Evolutionary conservation across 2,113 vertebrate genomes (phyloP).

Genomic region (Dendropsophus ebraccatus): DNA sequence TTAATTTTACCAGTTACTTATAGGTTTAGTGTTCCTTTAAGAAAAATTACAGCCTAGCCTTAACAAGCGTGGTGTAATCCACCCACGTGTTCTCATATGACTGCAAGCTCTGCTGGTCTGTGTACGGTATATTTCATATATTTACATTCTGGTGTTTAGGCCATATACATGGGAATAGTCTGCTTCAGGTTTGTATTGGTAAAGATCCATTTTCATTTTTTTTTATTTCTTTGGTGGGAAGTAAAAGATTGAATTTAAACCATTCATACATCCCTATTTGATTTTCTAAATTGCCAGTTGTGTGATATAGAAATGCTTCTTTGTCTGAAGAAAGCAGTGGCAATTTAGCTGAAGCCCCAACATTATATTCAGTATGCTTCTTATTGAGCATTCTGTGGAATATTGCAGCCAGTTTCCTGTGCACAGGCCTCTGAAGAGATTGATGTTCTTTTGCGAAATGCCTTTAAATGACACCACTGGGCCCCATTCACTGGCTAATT

Average conservation of each 20-base stretch:
- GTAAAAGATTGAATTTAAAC: conserved; percentile 37
- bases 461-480: conserved; percentile 57
- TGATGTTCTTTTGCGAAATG: conserved; percentile 55
- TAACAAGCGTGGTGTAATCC: background rate
- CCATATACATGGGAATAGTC: background rate
- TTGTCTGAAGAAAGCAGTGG: conserved; percentile 9
- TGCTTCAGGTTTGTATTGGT: background rate
- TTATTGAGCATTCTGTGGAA: conserved; percentile 25
- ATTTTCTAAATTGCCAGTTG: conserved; percentile 43
- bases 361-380: conserved; percentile 23
- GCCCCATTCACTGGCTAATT: conserved; percentile 55
- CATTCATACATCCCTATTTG: conserved; percentile 14
- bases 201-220: background rate
- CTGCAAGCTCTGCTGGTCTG: background rate
- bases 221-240: background rate
- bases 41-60: no score
- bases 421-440: conserved; percentile 46
- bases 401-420: conserved; percentile 51
- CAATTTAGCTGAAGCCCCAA: conserved; percentile 30
- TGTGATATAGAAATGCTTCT: conserved; percentile 46
- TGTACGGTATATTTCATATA: background rate
- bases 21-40: no score
- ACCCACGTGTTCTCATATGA: background rate
- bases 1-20: no score
- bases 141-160: background rate